Evolutionary conservation across 2,113 vertebrate species (phyloP), one percentile per base, ranked within the genome.

Genomic region (Alectura lathami): DNA sequence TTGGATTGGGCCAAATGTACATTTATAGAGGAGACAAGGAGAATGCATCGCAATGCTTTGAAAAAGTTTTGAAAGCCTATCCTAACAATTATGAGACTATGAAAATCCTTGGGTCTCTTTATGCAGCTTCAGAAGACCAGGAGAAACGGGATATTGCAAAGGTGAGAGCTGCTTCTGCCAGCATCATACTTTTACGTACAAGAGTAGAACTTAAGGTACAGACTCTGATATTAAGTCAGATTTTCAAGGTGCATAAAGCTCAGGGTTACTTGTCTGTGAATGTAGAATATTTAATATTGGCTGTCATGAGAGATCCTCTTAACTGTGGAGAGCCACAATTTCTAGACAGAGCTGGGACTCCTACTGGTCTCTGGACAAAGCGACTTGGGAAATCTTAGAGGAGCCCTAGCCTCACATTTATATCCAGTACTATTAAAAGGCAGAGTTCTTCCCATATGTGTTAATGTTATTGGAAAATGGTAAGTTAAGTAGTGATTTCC

Each of bases 71-170:
- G 89, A 99, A 99, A 97, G 99, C 99, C 56, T 99, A 99, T 92
- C 99, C 99, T 89, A 99, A 99, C 96, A 99, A 99, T 97, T 99
- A 99, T 5, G 99, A 99, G 95, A 99, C 99, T 13, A 99, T 99
- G 99, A 99, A 99, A 96, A 99, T 99, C 95, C 98, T 99, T 76
- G 99, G 99, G 15, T 99, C 99, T 26, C 98, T 99, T 27, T 99
- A 99, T 76, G 99, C 99, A 17, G 98, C 99, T 30, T 99, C 99
- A 47, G 99, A 99, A 81, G 99, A 99, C 96, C 99, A 99, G 96
- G 99, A 99, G 93, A 99, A 99, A 97, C 97, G 99, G 96, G 99
- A 99, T 93, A 99, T 99, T 79, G 99, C 99, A 2, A 99, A 99
- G 98, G 99, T 99, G 66, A 76, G 77, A 47, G 62, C 76, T 91